Evolutionary conservation across 1,140 invertebrate species (phyloP).

Genomic region (Leptinotarsa texana): DNA sequence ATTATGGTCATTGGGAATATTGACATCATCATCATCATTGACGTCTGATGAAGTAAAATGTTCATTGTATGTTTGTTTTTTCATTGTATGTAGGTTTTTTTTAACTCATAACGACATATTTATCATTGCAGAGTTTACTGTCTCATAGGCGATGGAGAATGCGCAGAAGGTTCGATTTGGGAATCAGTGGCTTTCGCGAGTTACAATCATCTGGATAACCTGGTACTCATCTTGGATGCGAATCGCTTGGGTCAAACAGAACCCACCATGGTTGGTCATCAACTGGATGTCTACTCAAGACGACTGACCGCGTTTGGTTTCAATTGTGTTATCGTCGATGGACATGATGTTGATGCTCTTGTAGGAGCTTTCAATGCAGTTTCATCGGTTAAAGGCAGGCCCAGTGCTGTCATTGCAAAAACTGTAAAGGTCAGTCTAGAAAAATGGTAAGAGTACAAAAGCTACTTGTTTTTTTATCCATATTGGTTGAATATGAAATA

Average conservation of each 20-base stretch:
- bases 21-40: background rate
- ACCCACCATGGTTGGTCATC: conserved; percentile 88
- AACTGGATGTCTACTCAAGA: conserved; percentile 86
- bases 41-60: background rate
- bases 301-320: conserved; percentile 91
- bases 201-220: conserved; percentile 94
- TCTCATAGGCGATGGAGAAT: conserved; percentile 96
- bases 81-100: background rate
- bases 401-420: conserved; percentile 92
- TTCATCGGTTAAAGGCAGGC: conserved; percentile 74
- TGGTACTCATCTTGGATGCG: conserved; percentile 97
- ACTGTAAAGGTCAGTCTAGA: conserved; percentile 82
- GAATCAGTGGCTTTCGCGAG: conserved; percentile 95
- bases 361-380: conserved; percentile 87
- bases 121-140: conserved; percentile 79
- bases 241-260: conserved; percentile 97
- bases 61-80: background rate
- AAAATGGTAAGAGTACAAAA: no score
- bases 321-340: conserved; percentile 92
- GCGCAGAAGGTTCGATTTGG: conserved; percentile 98
- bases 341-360: conserved; percentile 91
- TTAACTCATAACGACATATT: background rate
- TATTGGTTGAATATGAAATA: no score
- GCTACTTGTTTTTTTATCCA: no score
- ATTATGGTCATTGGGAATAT: no score